Conservation (phyloP, 2,113 vertebrate genomes). For the Archilochus colubris region DNA sequence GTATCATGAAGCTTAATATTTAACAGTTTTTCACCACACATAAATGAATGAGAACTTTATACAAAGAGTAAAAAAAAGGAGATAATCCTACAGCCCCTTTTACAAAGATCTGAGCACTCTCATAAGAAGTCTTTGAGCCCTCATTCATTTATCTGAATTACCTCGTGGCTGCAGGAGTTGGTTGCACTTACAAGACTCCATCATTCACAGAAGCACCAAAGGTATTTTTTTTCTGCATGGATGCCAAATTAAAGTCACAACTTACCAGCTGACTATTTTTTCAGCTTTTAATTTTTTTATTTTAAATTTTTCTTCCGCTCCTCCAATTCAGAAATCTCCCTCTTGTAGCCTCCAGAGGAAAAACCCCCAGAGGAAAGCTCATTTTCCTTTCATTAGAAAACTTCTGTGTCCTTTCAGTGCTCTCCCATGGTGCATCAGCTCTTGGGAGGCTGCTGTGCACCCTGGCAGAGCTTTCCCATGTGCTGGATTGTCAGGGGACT, state of each 20-base stretch:
- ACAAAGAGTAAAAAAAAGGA: neutral
- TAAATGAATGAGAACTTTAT: neutral
- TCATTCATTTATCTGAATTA: neutral
- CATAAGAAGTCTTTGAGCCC: neutral
- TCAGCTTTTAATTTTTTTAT: neutral
- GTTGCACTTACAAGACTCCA: neutral
- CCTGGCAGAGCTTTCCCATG: slow-evolving; percentile 60
- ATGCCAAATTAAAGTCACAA: neutral
- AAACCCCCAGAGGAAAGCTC: neutral
- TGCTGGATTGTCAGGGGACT: slow-evolving; percentile 7
- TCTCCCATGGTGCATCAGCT: slow-evolving; percentile 7
- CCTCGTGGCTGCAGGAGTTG: neutral
- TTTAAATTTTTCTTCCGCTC: neutral
- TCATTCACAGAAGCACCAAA: neutral
- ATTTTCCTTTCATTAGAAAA: neutral
- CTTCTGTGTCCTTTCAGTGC: neutral
- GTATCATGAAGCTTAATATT: neutral
- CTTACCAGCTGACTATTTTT: neutral
- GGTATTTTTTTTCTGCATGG: neutral
- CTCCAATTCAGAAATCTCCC: neutral
- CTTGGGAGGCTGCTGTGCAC: neutral
- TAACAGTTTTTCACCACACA: neutral
- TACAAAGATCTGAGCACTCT: neutral
- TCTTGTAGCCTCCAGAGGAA: neutral
- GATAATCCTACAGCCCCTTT: neutral